Conservation (phyloP, 2,888 invertebrate genomes). For the Phasia obesa region DNA sequence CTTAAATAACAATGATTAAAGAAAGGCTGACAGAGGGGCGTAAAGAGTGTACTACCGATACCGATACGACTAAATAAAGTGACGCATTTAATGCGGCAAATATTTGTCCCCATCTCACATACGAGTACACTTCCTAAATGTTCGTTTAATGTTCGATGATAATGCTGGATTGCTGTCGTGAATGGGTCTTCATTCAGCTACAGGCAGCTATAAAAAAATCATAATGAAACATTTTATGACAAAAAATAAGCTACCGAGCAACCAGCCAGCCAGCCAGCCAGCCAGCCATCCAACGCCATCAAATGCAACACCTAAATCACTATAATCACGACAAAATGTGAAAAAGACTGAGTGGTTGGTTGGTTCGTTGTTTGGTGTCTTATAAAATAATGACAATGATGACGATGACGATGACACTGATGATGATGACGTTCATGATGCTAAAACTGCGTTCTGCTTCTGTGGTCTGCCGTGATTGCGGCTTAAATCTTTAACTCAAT, state of each 20-base stretch:
- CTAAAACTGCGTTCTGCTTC: conserved; percentile 10
- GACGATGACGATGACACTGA: background rate
- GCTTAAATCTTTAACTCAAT: conserved; percentile 32
- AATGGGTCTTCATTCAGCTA: too few relatives aligned
- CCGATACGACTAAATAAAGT: conserved; percentile 51
- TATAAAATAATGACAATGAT: conserved; percentile 18
- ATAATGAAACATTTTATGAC: conserved; percentile 46
- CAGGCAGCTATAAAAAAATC: conserved; percentile 15
- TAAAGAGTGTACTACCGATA: background rate
- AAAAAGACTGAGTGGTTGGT: conserved; percentile 9
- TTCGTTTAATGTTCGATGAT: too few relatives aligned
- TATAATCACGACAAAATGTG: conserved; percentile 62
- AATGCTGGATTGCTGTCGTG: background rate
- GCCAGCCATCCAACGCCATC: conserved; percentile 38
- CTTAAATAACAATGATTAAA: conserved; percentile 71
- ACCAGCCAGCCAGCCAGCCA: background rate
- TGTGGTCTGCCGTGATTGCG: conserved; percentile 26
- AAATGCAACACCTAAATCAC: conserved; percentile 63
- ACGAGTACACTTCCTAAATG: too few relatives aligned
- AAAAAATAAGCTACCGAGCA: conserved; percentile 21
- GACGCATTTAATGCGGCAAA: conserved; percentile 60
- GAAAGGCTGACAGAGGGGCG: conserved; percentile 12
- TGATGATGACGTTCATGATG: conserved; percentile 4
- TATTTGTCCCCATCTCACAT: background rate
- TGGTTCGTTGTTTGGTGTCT: conserved; percentile 15